Conservation (phyloP, 2,888 invertebrate species). For the Tigriopus californicus region DNA sequence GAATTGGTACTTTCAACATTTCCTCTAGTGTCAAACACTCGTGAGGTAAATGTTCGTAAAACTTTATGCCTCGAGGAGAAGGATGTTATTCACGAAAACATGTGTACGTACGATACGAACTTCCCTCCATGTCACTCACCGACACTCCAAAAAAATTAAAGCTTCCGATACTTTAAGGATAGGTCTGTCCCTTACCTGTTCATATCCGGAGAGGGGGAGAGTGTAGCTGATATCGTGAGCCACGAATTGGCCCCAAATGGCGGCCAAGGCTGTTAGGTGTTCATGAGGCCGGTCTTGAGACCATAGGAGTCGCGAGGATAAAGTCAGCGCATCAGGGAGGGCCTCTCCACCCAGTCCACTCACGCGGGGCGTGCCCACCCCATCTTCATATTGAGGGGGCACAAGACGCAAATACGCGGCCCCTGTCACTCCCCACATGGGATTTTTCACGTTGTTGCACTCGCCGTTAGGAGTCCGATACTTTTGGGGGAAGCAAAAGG, state of each 20-base stretch:
- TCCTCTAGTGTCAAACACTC: too few species aligned
- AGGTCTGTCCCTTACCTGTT: background rate
- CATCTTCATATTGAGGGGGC: conserved; percentile 51
- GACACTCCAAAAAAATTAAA: background rate
- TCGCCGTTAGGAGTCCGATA: conserved; percentile 60
- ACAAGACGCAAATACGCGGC: conserved; percentile 53
- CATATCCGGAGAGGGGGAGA: conserved; percentile 16
- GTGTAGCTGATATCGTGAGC: conserved; percentile 23
- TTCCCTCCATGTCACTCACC: too few species aligned
- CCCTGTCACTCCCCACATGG: conserved; percentile 58
- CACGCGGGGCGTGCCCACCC: conserved; percentile 8
- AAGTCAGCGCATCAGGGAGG: background rate
- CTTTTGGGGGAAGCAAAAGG: conserved; percentile 18
- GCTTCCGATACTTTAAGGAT: background rate
- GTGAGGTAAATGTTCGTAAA: too few species aligned
- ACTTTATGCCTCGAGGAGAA: too few species aligned
- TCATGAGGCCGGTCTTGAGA: conserved; percentile 21
- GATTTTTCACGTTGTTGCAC: conserved; percentile 69
- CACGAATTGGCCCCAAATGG: conserved; percentile 24
- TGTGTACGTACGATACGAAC: background rate
- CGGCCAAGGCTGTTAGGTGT: conserved; percentile 23
- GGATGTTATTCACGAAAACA: too few species aligned
- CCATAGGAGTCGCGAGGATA: conserved; percentile 10
- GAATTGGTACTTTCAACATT: too few species aligned
- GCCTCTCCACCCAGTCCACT: background rate